These are phyloP conservation scores for Calephelis nemesis DNA, from an alignment of 1,140 invertebrate genomes.

Conservation along the genomic window DNA sequence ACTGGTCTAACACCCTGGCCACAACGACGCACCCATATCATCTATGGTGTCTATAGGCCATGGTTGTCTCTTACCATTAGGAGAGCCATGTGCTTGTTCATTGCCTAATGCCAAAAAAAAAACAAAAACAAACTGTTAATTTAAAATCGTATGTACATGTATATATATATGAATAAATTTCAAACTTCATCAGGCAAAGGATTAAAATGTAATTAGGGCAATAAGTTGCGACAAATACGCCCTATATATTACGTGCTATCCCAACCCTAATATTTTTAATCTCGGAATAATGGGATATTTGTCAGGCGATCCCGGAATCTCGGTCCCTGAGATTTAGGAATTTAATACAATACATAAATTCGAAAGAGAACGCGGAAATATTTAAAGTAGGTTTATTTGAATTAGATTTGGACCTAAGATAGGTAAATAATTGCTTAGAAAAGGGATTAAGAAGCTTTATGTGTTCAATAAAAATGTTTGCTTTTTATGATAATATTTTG, in stretches of 20 bases:
- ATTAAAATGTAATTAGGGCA: not conserved
- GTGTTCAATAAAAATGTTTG: no score
- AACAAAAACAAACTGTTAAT: no score
- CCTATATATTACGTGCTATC: not conserved
- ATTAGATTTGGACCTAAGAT: not conserved
- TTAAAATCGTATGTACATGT: no score
- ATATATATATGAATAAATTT: not conserved
- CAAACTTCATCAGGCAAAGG: not conserved
- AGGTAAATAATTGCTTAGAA: no score
- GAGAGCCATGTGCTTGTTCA: no score
- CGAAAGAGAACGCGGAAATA: constrained; percentile 6
- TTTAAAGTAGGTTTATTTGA: constrained; percentile 4
- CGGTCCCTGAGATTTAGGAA: not conserved
- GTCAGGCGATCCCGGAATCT: not conserved
- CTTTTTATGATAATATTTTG: no score
- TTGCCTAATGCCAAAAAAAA: no score
- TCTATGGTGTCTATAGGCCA: no score
- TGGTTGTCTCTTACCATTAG: no score
- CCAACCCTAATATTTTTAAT: constrained; percentile 4
- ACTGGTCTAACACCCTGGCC: no score
- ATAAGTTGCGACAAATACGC: not conserved
- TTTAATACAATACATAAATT: constrained; percentile 16
- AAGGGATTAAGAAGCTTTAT: no score
- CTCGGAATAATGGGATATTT: constrained; percentile 6
- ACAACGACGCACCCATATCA: no score